These are phyloP conservation scores for Trissoscelio sp. DNA, from an alignment of 2,888 invertebrate genomes.

Conservation along the genomic window DNA sequence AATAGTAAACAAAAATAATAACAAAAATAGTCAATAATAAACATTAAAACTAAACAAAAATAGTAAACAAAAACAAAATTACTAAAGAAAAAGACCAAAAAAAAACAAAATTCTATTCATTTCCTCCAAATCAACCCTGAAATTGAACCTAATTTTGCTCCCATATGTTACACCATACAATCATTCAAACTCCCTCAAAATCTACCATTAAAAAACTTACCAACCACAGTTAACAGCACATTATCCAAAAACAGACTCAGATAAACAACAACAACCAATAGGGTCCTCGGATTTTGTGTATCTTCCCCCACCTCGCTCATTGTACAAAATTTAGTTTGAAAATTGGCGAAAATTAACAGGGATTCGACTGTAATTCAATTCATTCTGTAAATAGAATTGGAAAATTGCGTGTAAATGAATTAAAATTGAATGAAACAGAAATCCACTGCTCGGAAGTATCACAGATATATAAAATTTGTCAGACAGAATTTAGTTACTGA, in stretches of 20 bases:
- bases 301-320: constrained; percentile 51
- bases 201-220: constrained; percentile 85
- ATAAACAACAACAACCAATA: constrained; percentile 87
- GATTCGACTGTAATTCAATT: neutral
- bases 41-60: too few species aligned
- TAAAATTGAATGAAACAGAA: neutral
- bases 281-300: constrained; percentile 77
- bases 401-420: neutral
- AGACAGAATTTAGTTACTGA: constrained; percentile 73
- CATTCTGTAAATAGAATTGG: too few species aligned
- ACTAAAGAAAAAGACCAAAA: too few species aligned
- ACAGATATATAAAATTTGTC: constrained; percentile 44
- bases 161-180: neutral
- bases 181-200: neutral
- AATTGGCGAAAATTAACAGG: neutral
- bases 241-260: constrained; percentile 91
- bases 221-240: constrained; percentile 93
- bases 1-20: too few species aligned
- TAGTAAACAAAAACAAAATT: too few species aligned
- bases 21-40: too few species aligned
- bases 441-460: constrained; percentile 12
- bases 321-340: neutral
- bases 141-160: neutral
- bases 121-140: too few species aligned
- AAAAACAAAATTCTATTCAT: too few species aligned